Evolutionary conservation across 2,888 invertebrate species (phyloP).

Genomic region (Thereva nobilitata): DNA sequence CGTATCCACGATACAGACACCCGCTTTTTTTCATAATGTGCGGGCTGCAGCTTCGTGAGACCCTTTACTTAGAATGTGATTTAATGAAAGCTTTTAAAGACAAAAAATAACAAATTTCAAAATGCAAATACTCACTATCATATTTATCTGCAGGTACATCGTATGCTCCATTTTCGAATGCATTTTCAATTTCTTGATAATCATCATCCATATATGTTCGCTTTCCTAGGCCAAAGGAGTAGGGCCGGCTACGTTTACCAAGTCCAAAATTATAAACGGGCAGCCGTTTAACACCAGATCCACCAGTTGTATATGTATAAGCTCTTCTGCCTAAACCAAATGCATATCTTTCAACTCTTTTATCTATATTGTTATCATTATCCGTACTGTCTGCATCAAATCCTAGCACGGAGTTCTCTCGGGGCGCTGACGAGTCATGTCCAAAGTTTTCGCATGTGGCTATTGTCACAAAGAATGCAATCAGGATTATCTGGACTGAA

Average conservation of each 20-base stretch:
- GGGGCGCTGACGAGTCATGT: constrained; percentile 39
- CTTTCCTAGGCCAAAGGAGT: constrained; percentile 58
- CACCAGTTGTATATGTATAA: constrained; percentile 56
- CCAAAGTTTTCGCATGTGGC: constrained; percentile 48
- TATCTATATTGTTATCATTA: constrained; percentile 50
- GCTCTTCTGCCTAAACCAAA: constrained; percentile 73
- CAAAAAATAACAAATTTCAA: no score
- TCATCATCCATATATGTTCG: constrained; percentile 45
- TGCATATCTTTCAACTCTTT: constrained; percentile 68
- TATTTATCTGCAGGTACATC: constrained; percentile 19
- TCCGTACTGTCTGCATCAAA: constrained; percentile 41
- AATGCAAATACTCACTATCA: constrained; percentile 26
- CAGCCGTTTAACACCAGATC: constrained; percentile 55
- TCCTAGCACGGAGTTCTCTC: constrained; percentile 44
- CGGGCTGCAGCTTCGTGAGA: no score
- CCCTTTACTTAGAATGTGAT: no score
- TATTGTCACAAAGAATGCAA: constrained; percentile 49
- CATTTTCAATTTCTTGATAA: constrained; percentile 45
- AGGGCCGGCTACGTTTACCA: constrained; percentile 56
- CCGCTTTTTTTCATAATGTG: no score
- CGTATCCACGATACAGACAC: no score
- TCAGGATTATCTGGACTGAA: constrained; percentile 47
- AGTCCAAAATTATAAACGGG: constrained; percentile 57
- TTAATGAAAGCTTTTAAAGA: no score
- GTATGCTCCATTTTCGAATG: constrained; percentile 27